Percentiles rank a stretch among this genome's conserved stretches.
Evolutionary conservation across 2,888 invertebrate species (phyloP).

Genomic region (Gortyna flavago): DNA sequence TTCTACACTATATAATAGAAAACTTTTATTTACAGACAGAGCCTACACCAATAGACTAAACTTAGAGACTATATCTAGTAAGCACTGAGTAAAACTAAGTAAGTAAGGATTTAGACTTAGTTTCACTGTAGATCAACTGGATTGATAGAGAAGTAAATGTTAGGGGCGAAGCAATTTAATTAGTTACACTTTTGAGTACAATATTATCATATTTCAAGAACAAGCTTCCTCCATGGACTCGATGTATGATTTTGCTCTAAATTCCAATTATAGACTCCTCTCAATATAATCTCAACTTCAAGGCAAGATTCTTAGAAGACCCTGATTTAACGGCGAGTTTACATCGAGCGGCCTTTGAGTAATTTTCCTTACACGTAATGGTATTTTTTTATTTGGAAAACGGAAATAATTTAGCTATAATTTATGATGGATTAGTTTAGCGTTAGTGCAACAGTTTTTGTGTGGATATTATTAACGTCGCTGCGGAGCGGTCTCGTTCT

Average conservation of each 20-base stretch:
- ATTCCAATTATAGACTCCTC: background rate
- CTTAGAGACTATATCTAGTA: background rate
- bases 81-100: too few relatives aligned
- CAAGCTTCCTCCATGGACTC: background rate
- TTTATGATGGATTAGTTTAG: slow-evolving; percentile 48
- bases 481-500: slow-evolving; percentile 76
- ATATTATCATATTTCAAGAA: background rate
- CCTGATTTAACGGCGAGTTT: background rate
- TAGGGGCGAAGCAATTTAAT: background rate
- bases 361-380: slow-evolving; percentile 15
- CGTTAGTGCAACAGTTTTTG: slow-evolving; percentile 72
- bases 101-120: background rate
- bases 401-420: slow-evolving; percentile 16
- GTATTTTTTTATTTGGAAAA: slow-evolving; percentile 24
- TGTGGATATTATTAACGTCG: slow-evolving; percentile 78
- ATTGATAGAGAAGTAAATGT: background rate
- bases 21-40: background rate
- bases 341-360: slow-evolving; percentile 15
- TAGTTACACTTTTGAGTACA: background rate
- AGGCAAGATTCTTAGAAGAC: slow-evolving; percentile 9
- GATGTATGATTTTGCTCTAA: background rate
- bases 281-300: slow-evolving; percentile 6
- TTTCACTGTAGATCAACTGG: background rate
- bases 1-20: background rate
- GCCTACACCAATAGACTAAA: background rate